Evolutionary conservation across 2,797 vertebrate species (phyloP).

Genomic region (Spinus olivaceus): DNA sequence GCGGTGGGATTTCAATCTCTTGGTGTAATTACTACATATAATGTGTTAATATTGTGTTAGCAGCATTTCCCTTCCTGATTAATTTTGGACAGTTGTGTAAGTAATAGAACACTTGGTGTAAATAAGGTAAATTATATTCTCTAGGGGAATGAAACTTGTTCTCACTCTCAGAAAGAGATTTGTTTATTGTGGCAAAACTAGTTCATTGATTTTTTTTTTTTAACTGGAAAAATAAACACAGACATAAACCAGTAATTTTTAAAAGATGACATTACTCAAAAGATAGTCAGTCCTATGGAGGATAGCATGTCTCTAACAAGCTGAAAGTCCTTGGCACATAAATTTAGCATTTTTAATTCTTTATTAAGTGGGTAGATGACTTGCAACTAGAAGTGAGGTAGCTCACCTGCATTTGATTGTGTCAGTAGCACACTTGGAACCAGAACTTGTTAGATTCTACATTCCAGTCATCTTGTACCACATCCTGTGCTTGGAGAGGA

Average conservation of each 20-base stretch:
- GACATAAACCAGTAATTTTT: background rate
- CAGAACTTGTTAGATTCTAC: background rate
- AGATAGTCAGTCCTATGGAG: background rate
- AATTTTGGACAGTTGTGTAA: background rate
- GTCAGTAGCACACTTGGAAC: background rate
- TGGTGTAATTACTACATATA: background rate
- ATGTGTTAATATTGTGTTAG: background rate
- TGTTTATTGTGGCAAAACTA: background rate
- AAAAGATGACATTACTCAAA: background rate
- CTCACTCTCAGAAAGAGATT: background rate
- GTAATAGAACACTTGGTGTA: background rate
- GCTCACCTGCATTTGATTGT: background rate
- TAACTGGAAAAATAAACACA: background rate
- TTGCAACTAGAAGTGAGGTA: background rate
- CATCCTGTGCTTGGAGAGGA: background rate
- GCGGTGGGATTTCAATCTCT: background rate
- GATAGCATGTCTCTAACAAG: background rate
- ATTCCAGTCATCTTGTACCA: accelerated
- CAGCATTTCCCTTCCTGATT: background rate
- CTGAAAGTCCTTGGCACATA: background rate
- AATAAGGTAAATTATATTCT: background rate
- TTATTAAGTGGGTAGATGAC: background rate
- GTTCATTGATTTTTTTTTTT: background rate
- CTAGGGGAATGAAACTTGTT: background rate
- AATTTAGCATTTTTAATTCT: background rate